These are phyloP conservation scores for Patella caerulea DNA, from an alignment of 2,888 invertebrate genomes.

Conservation along the genomic window DNA sequence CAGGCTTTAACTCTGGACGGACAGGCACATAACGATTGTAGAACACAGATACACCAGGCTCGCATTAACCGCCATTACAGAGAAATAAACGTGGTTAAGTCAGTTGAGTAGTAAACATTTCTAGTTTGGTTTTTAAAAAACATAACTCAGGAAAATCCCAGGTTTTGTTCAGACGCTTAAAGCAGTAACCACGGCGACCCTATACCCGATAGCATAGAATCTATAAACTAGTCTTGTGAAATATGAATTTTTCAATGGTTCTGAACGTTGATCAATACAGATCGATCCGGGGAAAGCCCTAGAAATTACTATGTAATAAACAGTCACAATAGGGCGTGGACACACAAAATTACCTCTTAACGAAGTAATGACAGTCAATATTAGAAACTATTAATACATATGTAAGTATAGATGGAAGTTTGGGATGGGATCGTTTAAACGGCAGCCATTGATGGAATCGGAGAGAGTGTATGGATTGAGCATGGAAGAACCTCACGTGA, in stretches of 20 bases:
- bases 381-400: background rate
- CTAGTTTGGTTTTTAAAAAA: too few species aligned
- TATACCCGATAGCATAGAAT: background rate
- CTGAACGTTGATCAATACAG: background rate
- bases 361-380: slow-evolving; percentile 2
- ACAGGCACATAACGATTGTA: background rate
- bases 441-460: too few species aligned
- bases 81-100: too few species aligned
- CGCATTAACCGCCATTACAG: background rate
- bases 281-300: background rate
- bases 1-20: background rate
- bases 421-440: too few species aligned
- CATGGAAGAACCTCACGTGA: too few species aligned
- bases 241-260: slow-evolving; percentile 8
- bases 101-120: too few species aligned
- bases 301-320: slow-evolving; percentile 1
- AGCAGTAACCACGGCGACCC: background rate
- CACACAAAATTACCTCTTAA: background rate
- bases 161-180: background rate
- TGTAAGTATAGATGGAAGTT: too few species aligned
- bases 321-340: background rate
- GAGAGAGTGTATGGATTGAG: too few species aligned
- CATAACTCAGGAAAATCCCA: too few species aligned
- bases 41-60: background rate
- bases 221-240: slow-evolving; percentile 1